phyloP scores from a whole-genome alignment of 1,140 invertebrate genomes.

The Argopecten irradians region DNA sequence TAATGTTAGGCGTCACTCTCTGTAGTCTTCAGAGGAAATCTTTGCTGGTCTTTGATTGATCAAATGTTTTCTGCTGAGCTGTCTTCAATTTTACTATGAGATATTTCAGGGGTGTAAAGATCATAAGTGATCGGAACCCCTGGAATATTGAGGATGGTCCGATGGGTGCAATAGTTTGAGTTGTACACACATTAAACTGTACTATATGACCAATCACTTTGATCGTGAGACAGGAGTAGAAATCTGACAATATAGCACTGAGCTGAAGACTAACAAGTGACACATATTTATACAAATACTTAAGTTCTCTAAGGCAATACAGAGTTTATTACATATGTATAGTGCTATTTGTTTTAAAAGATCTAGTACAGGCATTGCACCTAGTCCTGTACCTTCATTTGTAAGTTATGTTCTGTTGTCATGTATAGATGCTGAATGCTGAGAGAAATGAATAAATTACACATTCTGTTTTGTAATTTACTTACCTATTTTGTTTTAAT shows the following conservation, averaged over 20 bases:
- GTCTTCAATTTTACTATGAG: no score
- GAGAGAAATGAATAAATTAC: slow-evolving; percentile 11
- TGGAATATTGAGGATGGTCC: no score
- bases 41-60: no score
- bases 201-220: no score
- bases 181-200: no score
- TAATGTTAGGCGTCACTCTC: no score
- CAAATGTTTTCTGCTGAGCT: no score
- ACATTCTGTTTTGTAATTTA: slow-evolving; percentile 6
- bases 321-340: neutral
- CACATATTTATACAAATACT: neutral
- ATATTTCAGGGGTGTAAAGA: no score
- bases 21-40: no score
- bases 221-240: neutral
- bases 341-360: neutral
- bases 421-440: neutral
- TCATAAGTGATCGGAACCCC: no score
- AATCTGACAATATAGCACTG: neutral
- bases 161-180: no score
- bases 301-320: neutral
- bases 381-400: neutral
- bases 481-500: neutral
- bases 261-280: neutral
- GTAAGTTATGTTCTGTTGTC: neutral
- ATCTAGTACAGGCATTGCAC: neutral